A percentile compares a stretch with the other conserved stretches of the same genome.
Evolutionary conservation across 2,113 vertebrate species (phyloP).

Genomic region (Pituophis catenifer): DNA sequence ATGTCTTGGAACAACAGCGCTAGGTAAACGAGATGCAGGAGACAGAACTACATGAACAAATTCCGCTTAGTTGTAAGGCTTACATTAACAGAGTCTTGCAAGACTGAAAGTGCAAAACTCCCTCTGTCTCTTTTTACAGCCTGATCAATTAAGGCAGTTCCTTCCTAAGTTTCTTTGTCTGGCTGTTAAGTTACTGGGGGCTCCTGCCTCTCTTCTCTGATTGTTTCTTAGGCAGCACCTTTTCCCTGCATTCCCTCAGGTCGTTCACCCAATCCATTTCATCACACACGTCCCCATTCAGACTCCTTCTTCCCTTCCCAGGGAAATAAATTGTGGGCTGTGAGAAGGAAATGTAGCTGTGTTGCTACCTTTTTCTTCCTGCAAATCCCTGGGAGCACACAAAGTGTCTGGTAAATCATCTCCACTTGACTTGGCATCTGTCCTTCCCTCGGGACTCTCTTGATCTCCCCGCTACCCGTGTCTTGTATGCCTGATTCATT

Average conservation of each 20-base stretch:
- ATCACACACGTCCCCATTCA: neutral
- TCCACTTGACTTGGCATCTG: neutral
- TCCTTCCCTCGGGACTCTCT: neutral
- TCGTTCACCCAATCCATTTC: neutral
- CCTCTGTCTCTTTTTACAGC: neutral
- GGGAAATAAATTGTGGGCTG: neutral
- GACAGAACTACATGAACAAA: neutral
- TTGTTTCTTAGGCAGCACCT: neutral
- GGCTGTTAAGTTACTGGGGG: neutral
- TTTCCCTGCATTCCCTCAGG: neutral
- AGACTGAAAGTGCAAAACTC: neutral
- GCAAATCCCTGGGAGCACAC: neutral
- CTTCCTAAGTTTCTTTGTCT: neutral
- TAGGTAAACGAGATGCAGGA: neutral
- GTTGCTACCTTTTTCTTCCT: neutral
- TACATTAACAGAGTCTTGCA: neutral
- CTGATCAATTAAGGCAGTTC: neutral
- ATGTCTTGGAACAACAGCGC: neutral
- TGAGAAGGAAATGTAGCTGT: neutral
- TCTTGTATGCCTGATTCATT: neutral
- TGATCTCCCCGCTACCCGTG: too few species aligned
- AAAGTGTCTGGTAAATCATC: neutral
- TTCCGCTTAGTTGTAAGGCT: neutral
- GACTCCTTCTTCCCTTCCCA: neutral
- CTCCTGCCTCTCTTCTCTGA: neutral